Conservation (phyloP, 1,140 invertebrate species). For the Wasmannia auropunctata region DNA sequence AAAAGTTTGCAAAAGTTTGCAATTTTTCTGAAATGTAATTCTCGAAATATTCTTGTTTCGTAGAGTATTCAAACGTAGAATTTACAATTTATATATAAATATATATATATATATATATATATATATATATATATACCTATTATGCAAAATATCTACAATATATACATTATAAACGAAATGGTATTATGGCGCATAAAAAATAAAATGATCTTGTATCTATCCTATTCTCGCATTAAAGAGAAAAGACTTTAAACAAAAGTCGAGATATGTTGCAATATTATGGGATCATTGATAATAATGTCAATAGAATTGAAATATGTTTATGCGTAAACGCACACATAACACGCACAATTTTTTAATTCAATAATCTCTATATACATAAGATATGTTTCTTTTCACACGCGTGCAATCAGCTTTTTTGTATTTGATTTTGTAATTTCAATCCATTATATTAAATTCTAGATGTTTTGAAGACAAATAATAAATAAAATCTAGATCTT, state of each 20-base stretch:
- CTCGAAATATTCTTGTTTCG: background rate
- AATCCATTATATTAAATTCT: too few species aligned
- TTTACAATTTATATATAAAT: background rate
- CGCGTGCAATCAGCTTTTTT: background rate
- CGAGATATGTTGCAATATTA: background rate
- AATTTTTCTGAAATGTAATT: background rate
- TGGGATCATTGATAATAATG: background rate
- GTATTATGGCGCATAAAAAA: background rate
- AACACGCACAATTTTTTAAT: background rate
- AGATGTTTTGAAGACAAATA: too few species aligned
- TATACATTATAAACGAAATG: conserved; percentile 8
- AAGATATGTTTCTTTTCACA: background rate
- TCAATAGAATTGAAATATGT: background rate
- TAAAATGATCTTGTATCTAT: background rate
- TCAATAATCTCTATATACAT: background rate
- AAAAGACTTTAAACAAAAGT: background rate
- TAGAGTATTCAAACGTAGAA: conserved; percentile 22
- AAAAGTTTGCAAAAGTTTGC: conserved; percentile 27
- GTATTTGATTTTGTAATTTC: too few species aligned
- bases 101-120: too few species aligned
- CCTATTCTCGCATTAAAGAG: background rate
- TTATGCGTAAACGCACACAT: background rate
- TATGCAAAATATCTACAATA: too few species aligned
- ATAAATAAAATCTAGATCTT: too few species aligned
- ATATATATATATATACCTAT: too few species aligned